Base-by-base conservation (phyloP, 1,140 invertebrate species). In the Gryllus bimaculatus region DNA sequence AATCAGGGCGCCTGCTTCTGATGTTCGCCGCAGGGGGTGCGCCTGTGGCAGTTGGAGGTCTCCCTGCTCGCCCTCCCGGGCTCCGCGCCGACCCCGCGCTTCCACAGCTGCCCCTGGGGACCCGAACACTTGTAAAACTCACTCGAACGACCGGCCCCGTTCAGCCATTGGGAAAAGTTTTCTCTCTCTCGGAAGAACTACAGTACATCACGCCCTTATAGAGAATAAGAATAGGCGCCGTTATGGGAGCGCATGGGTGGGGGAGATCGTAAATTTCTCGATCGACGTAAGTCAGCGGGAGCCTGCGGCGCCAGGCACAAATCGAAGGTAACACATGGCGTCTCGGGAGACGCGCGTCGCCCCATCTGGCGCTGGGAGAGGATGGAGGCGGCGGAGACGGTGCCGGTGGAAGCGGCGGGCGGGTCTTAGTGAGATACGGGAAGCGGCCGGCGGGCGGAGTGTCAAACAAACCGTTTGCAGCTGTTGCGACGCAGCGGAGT, bases 161-260 rank as follows among this genome's bases (percentile, higher is more conserved):
- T 66, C 54, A 18, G 54, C 54, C 54, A 66, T 66, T 13, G 18
- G 54, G 54, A 66, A 66, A 66, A 66, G 54, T 66, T 66, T 66
- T 66, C 54, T 66, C 54, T 66, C 54, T 66, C 54, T 66, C 54
- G 7, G 54, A 66, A 66, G 54, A 66, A 66, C 54, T 66, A 66
- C 54, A 66, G 54, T 66, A 66, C 54, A 66, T 66, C 54, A 66
- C 54, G 54, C 54, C 54, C 54, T 66, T 66, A 66, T 66, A 66
- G 54, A 66, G 54, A 66, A 66, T 66, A 66, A 66, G 54, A 66
- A 66, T 66, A 66, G 54, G 10, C 54, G 54, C 54, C 54, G 10
- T 18, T 13, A 18, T 10, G 54, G 54, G 18, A 66, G 54, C 18
- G 7, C 10, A 18, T 10, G 54, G 18, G 54, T 10, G 54, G 54